Evolutionary conservation across 2,113 vertebrate species (phyloP).

Genomic region (Podocnemis expansa): DNA sequence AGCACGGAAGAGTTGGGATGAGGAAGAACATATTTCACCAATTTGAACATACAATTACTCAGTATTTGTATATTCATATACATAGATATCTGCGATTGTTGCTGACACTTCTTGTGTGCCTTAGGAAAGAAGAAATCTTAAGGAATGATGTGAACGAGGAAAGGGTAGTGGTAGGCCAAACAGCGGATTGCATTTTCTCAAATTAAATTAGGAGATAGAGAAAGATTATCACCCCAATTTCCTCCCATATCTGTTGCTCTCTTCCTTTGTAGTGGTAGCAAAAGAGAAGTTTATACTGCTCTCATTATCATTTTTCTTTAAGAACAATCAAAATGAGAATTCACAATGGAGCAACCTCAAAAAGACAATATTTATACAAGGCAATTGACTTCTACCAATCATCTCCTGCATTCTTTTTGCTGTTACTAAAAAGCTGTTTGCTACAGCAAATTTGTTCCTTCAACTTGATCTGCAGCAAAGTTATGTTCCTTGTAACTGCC

Average conservation of each 20-base stretch:
- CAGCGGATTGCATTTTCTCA: accelerated
- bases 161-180: not conserved
- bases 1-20: not conserved
- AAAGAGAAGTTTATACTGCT: no score
- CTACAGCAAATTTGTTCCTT: not conserved
- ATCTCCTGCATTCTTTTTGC: not conserved
- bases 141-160: not conserved
- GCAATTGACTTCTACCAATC: accelerated
- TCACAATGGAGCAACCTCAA: not conserved
- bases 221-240: not conserved
- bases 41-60: not conserved
- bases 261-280: accelerated
- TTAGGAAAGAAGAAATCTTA: not conserved
- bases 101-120: not conserved
- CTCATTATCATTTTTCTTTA: not conserved
- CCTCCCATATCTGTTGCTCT: not conserved
- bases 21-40: not conserved
- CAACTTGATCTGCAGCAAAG: not conserved
- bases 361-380: not conserved
- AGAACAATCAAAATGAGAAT: not conserved
- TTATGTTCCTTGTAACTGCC: not conserved
- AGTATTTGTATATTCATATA: not conserved
- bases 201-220: not conserved
- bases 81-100: not conserved
- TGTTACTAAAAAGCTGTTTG: not conserved